Percentiles rank a stretch among this genome's conserved stretches.
Conservation (phyloP, 2,888 invertebrate genomes). For the Andrena bicolor region DNA sequence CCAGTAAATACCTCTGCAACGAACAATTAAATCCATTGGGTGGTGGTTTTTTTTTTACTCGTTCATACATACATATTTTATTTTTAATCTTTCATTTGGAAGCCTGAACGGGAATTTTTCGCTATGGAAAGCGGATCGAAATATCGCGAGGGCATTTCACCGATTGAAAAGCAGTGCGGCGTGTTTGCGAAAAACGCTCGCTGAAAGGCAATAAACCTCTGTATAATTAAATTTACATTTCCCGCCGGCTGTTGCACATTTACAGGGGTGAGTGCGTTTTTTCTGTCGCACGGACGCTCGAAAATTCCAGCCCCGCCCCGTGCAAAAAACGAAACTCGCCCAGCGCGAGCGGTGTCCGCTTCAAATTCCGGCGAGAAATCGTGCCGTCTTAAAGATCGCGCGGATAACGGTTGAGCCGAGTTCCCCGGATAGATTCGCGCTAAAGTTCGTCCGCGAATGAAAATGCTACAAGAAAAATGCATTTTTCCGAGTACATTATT, state of each 20-base stretch:
- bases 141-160: neutral
- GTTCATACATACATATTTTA: neutral
- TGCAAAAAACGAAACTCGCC: neutral
- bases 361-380: neutral
- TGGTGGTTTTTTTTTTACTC: neutral
- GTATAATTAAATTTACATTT: constrained; percentile 32
- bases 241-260: neutral
- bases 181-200: neutral
- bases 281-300: neutral
- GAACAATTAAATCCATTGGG: neutral
- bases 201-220: neutral
- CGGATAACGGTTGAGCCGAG: neutral
- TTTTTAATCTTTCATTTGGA: constrained; percentile 29
- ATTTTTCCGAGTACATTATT: constrained; percentile 35
- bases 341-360: no score
- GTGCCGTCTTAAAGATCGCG: constrained; percentile 5
- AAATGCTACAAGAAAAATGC: constrained; percentile 26
- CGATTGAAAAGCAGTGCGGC: neutral
- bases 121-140: constrained; percentile 7
- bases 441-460: constrained; percentile 3
- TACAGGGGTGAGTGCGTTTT: neutral
- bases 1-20: neutral
- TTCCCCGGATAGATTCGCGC: constrained; percentile 13
- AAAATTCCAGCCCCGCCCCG: neutral
- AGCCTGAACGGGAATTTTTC: neutral